Evolutionary conservation across 2,797 vertebrate species (phyloP).

Genomic region (Scarus forsteni): DNA sequence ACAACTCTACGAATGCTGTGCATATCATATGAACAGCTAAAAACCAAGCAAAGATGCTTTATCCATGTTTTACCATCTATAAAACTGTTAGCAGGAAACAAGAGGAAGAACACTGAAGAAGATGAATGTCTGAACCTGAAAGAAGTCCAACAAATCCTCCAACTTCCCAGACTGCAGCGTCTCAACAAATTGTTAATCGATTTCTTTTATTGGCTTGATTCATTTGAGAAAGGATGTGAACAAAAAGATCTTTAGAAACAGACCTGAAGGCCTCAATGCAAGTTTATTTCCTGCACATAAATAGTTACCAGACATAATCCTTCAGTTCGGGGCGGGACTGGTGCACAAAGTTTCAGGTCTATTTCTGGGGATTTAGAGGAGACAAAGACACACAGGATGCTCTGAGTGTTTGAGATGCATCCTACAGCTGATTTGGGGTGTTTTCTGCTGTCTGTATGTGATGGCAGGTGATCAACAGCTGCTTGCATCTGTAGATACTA

Average conservation of each 20-base stretch:
- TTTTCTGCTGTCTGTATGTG: no score
- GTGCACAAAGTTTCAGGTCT: background rate
- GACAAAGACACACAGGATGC: background rate
- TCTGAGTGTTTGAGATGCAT: no score
- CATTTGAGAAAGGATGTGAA: background rate
- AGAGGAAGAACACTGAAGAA: background rate
- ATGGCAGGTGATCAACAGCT: no score
- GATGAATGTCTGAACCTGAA: background rate
- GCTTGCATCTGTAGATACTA: no score
- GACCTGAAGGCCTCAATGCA: background rate
- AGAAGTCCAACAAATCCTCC: no score
- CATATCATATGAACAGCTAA: background rate
- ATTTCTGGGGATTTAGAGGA: background rate
- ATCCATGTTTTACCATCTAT: background rate
- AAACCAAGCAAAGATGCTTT: conserved; percentile 1
- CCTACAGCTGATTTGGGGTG: no score
- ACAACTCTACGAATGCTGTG: background rate
- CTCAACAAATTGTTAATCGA: background rate
- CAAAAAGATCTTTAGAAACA: background rate
- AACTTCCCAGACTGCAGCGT: background rate
- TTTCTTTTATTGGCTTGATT: background rate
- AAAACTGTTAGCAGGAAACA: background rate
- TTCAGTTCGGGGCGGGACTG: background rate
- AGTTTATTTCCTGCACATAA: background rate
- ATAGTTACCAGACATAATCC: background rate